Conservation (phyloP, 2,113 vertebrate genomes). For the Eurystomus gularis region DNA sequence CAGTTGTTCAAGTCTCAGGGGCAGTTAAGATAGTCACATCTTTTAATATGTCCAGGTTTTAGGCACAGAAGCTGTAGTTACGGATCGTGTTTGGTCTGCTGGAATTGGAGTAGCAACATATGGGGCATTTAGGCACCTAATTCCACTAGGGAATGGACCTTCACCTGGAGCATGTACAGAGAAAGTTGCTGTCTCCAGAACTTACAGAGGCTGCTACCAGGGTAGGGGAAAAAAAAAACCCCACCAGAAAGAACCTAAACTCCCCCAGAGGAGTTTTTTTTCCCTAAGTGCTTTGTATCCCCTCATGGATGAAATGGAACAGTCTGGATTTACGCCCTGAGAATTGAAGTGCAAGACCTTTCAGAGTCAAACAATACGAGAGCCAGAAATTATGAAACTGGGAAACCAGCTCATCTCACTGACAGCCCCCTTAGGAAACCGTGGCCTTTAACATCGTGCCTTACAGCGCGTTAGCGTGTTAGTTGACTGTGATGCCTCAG, state of each 20-base stretch:
- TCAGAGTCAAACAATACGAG: background rate
- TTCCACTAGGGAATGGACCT: background rate
- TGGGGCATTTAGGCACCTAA: background rate
- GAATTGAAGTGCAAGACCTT: background rate
- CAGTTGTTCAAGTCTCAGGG: background rate
- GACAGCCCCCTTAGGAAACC: background rate
- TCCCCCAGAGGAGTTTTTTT: background rate
- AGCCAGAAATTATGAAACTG: background rate
- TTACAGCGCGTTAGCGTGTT: background rate
- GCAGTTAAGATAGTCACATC: background rate
- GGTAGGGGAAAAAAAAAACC: background rate
- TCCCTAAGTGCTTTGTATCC: background rate
- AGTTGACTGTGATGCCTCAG: background rate
- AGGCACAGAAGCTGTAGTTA: background rate
- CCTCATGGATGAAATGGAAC: background rate
- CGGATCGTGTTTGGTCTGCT: background rate
- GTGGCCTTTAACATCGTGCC: fast-evolving
- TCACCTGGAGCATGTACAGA: background rate
- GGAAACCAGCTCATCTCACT: background rate
- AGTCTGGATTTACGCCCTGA: background rate
- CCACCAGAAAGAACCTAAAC: background rate
- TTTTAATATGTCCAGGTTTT: background rate
- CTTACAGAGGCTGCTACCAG: background rate
- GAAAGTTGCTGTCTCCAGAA: background rate
- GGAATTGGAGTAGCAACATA: background rate